Evolutionary conservation across 1,140 invertebrate genomes (phyloP).

Genomic region (Aradophagus sp.): DNA sequence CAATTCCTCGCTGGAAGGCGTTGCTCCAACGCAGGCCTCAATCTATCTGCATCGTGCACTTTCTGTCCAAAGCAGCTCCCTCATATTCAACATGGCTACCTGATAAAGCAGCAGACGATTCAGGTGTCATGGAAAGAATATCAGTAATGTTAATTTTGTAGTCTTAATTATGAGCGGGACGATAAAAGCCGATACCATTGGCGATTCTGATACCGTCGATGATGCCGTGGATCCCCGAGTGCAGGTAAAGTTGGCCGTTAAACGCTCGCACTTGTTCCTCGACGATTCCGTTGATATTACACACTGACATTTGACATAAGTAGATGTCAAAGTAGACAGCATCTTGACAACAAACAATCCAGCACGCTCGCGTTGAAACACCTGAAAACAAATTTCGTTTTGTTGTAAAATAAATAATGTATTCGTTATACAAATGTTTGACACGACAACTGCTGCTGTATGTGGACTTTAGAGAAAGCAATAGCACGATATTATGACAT

Average conservation of each 20-base stretch:
- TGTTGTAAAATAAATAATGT: no score
- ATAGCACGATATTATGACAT: no score
- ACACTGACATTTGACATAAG: constrained; percentile 44
- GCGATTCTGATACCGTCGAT: constrained; percentile 68
- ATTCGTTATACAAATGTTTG: no score
- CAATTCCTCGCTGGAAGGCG: no score
- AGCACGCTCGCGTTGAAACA: no score
- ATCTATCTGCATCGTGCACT: constrained; percentile 19
- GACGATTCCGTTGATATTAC: constrained; percentile 3
- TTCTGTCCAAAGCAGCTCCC: constrained; percentile 19
- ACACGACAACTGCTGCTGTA: no score
- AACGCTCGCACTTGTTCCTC: constrained; percentile 2
- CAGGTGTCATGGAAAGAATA: constrained; percentile 68
- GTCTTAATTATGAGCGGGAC: constrained; percentile 71
- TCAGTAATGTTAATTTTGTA: constrained; percentile 67
- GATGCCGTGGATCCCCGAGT: constrained; percentile 75
- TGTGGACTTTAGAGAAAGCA: no score
- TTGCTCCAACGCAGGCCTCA: no score
- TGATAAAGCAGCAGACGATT: constrained; percentile 70
- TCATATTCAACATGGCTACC: constrained; percentile 70
- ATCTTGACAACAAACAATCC: no score
- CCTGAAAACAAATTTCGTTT: no score
- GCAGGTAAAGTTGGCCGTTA: constrained; percentile 65
- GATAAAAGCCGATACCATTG: constrained; percentile 60
- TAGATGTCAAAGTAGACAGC: constrained; percentile 24